Conservation (phyloP, 2,113 vertebrate genomes). For the Zosterops borbonicus region DNA sequence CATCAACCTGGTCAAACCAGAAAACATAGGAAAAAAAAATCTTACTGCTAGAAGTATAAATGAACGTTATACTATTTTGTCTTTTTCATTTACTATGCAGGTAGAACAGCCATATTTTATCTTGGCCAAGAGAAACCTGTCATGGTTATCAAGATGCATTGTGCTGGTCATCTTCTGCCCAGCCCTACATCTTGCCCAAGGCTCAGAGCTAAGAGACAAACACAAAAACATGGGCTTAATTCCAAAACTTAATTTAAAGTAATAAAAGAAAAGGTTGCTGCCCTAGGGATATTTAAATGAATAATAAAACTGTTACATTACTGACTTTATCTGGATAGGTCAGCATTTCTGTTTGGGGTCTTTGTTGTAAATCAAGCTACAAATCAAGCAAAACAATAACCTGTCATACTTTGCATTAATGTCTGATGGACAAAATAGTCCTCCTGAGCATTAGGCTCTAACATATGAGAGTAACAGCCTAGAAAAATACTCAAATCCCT, state of each 20-base stretch:
- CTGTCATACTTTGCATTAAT: background rate
- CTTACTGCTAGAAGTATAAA: background rate
- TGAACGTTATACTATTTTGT: background rate
- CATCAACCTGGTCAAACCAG: background rate
- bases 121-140: background rate
- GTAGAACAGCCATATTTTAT: background rate
- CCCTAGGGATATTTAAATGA: background rate
- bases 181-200: background rate
- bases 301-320: background rate
- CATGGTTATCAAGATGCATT: conserved; percentile 15
- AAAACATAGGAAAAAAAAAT: background rate
- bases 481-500: background rate
- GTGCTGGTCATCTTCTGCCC: background rate
- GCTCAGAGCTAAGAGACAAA: conserved; percentile 22
- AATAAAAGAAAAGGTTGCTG: background rate
- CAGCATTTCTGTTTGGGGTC: background rate
- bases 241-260: conserved; percentile 28
- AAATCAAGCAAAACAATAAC: background rate
- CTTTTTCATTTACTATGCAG: background rate
- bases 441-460: background rate
- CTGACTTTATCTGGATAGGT: background rate
- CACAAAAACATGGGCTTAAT: background rate
- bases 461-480: background rate
- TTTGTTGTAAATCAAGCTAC: background rate
- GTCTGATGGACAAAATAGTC: background rate